phyloP scores from a whole-genome alignment of 2,797 vertebrate genomes.

The Halcyon leucocephala region DNA sequence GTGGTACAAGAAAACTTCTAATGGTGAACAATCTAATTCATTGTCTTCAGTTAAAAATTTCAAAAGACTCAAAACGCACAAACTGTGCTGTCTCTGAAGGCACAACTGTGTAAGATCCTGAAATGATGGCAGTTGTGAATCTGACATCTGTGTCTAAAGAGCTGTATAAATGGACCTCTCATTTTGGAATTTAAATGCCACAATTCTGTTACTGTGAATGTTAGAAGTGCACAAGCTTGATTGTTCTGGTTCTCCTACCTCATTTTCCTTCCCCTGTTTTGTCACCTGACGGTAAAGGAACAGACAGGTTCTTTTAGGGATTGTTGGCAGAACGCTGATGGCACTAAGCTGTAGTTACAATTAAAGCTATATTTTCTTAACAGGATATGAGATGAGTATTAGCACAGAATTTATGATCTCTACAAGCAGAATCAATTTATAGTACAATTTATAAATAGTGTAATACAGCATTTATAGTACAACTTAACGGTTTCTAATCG shows the following conservation, averaged over 20 bases:
- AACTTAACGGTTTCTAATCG: background rate
- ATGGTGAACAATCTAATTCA: background rate
- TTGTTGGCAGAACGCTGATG: background rate
- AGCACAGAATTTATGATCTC: background rate
- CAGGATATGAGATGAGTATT: background rate
- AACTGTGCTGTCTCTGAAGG: background rate
- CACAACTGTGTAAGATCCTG: background rate
- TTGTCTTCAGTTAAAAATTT: background rate
- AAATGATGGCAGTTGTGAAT: background rate
- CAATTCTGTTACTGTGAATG: background rate
- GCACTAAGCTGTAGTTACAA: background rate
- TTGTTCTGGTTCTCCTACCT: background rate
- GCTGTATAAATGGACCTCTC: background rate
- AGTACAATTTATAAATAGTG: background rate
- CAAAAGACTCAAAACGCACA: background rate
- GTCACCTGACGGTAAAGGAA: background rate
- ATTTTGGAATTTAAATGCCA: background rate
- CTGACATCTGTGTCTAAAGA: background rate
- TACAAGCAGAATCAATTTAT: background rate
- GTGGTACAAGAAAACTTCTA: background rate
- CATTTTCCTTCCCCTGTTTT: background rate
- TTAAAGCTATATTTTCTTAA: too few relatives aligned
- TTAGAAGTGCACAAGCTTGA: background rate
- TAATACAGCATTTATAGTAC: background rate
- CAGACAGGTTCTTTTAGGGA: background rate